A percentile compares a stretch with the other conserved stretches of the same genome.
phyloP scores from a whole-genome alignment of 2,888 invertebrate species.

The Blomia tropicalis region DNA sequence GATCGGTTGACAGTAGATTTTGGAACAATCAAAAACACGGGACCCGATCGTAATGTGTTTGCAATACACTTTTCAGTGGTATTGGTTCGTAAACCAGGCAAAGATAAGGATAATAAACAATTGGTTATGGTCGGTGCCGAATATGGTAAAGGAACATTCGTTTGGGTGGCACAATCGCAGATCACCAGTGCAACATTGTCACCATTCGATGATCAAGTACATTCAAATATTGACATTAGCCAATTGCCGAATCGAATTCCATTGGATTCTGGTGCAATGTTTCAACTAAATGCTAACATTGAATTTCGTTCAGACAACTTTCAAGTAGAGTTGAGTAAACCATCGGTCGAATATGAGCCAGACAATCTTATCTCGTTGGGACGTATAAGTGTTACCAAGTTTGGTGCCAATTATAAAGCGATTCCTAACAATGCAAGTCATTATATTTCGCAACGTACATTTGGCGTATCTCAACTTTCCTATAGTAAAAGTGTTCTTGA shows the following conservation, averaged over 20 bases:
- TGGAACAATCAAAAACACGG: conserved; percentile 28
- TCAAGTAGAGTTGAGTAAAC: conserved; percentile 25
- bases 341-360: conserved; percentile 22
- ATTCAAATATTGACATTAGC: conserved; percentile 23
- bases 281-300: conserved; percentile 25
- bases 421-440: conserved; percentile 29
- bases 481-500: conserved; percentile 27
- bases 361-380: conserved; percentile 28
- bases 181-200: conserved; percentile 27
- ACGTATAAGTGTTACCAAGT: conserved; percentile 28
- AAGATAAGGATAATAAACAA: conserved; percentile 27
- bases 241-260: conserved; percentile 26
- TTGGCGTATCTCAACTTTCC: conserved; percentile 26
- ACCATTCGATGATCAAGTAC: conserved; percentile 22
- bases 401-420: conserved; percentile 28
- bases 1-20: conserved; percentile 29
- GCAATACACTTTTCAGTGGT: conserved; percentile 28
- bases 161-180: conserved; percentile 30
- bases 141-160: conserved; percentile 28
- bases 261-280: conserved; percentile 29
- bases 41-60: conserved; percentile 24
- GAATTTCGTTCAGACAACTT: conserved; percentile 28
- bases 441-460: conserved; percentile 27
- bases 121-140: conserved; percentile 30
- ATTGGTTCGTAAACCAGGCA: conserved; percentile 26